phyloP scores from a whole-genome alignment of 2,888 invertebrate genomes.

The Conchocele bisecta region DNA sequence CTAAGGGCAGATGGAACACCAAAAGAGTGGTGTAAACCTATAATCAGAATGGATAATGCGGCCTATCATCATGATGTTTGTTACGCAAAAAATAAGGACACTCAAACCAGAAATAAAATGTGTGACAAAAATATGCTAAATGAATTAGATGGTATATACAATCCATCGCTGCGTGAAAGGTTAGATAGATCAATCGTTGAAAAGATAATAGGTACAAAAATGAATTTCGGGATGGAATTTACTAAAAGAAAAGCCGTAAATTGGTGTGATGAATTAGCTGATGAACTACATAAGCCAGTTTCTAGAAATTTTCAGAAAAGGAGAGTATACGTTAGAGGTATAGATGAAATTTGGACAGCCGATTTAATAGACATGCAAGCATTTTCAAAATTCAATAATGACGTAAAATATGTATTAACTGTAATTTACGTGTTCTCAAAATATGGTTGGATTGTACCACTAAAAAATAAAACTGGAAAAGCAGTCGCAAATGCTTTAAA shows the following conservation, averaged over 20 bases:
- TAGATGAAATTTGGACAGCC: constrained; percentile 43
- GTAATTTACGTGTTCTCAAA: constrained; percentile 33
- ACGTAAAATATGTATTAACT: constrained; percentile 26
- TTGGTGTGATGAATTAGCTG: constrained; percentile 2
- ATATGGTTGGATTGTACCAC: constrained; percentile 41
- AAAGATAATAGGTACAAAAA: no score
- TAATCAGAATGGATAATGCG: constrained; percentile 1
- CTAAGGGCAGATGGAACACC: neutral
- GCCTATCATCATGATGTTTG: neutral
- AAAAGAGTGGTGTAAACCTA: constrained; percentile 7
- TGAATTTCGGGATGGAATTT: no score
- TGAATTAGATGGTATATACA: no score
- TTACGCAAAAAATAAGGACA: neutral
- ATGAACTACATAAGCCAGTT: constrained; percentile 15
- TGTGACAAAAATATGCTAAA: no score
- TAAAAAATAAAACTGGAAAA: constrained; percentile 41
- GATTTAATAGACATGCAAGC: constrained; percentile 40
- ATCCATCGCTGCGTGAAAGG: no score
- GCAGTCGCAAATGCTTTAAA: constrained; percentile 22
- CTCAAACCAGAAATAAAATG: no score
- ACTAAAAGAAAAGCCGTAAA: no score
- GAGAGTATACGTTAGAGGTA: constrained; percentile 17
- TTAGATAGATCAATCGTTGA: no score
- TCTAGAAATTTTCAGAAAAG: neutral
- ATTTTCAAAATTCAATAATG: constrained; percentile 20